Evolutionary conservation across 1,140 invertebrate genomes (phyloP).

Genomic region (Muscidifurax raptorellus): DNA sequence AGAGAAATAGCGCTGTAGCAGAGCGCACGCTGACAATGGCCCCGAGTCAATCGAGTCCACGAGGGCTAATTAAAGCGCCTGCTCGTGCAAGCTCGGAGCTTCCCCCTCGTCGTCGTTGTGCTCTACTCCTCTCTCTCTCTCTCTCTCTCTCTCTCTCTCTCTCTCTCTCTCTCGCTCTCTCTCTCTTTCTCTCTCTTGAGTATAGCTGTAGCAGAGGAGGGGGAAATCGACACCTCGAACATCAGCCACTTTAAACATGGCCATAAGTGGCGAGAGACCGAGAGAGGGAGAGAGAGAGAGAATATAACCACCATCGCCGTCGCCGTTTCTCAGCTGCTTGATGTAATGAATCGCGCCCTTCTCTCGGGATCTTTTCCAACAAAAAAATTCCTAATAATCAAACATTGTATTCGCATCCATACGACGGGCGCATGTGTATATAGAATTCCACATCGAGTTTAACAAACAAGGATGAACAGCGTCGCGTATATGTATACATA

Average conservation of each 20-base stretch:
- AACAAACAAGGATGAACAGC: constrained; percentile 12
- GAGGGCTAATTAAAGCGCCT: constrained; percentile 44
- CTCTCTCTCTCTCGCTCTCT: neutral
- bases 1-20: neutral
- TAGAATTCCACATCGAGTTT: neutral
- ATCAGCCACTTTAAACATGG: neutral
- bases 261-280: neutral
- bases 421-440: too few relatives aligned
- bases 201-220: too few relatives aligned
- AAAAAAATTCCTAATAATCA: too few relatives aligned
- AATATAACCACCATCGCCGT: neutral
- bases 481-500: neutral
- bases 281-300: too few relatives aligned
- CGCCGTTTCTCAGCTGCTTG: neutral
- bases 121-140: neutral
- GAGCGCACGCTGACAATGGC: constrained; percentile 28
- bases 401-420: too few relatives aligned
- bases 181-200: too few relatives aligned
- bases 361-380: too few relatives aligned
- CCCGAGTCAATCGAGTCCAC: constrained; percentile 41
- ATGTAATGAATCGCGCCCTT: neutral
- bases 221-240: too few relatives aligned
- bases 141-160: too few relatives aligned
- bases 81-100: neutral
- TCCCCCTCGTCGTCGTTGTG: neutral